These are phyloP conservation scores for Epizoanthus ramosus DNA, from an alignment of 92 coral and sea anemone genomes.

Conservation along the genomic window DNA sequence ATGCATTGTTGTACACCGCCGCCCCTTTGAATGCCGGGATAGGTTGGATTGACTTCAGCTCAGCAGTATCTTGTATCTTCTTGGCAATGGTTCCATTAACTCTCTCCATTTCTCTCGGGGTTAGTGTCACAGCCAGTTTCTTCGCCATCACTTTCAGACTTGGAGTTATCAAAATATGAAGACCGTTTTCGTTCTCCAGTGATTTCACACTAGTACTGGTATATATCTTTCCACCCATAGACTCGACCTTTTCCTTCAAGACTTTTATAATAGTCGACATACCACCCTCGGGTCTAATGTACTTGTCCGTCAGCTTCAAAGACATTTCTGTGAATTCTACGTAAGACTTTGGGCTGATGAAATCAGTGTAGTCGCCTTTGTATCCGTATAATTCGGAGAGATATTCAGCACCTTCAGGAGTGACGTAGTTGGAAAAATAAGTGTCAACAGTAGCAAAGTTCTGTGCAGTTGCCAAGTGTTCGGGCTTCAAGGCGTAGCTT, in stretches of 20 bases:
- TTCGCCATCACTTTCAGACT: conserved; percentile 52
- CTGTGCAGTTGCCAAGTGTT: conserved; percentile 56
- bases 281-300: conserved; percentile 73
- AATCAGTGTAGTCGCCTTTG: conserved; percentile 81
- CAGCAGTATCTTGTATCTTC: conserved; percentile 52
- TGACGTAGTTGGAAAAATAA: conserved; percentile 66
- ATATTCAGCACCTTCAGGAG: conserved; percentile 82
- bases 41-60: conserved; percentile 73
- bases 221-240: conserved; percentile 63
- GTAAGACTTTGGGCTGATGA: conserved; percentile 72
- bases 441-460: conserved; percentile 71
- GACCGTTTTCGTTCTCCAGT: conserved; percentile 12
- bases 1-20: conserved; percentile 73
- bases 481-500: conserved; percentile 69
- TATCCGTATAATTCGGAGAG: conserved; percentile 80
- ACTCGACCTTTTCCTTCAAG: conserved; percentile 50
- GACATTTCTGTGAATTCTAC: conserved; percentile 72
- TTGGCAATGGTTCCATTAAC: conserved; percentile 69
- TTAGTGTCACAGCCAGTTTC: conserved; percentile 64
- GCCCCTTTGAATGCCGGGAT: conserved; percentile 88
- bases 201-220: conserved; percentile 60
- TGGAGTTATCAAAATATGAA: conserved; percentile 48
- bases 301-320: conserved; percentile 53
- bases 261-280: conserved; percentile 69
- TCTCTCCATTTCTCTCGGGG: conserved; percentile 61